A percentile compares a stretch with the other conserved stretches of the same genome.
These are phyloP conservation scores for Parauchenoglanis punctatus DNA, from an alignment of 2,797 vertebrate genomes.

Conservation along the genomic window DNA sequence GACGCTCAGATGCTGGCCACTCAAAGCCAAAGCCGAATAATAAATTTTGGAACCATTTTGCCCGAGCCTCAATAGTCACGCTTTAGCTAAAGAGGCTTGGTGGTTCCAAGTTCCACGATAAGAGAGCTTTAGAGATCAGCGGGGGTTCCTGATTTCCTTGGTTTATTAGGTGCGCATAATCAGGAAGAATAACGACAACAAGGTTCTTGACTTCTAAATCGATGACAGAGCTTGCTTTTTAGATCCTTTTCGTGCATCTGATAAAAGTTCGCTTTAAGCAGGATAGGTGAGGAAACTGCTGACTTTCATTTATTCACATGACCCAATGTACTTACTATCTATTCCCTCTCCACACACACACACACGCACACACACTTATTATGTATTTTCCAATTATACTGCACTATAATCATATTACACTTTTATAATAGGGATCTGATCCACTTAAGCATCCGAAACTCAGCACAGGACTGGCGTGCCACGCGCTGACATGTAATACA, in stretches of 20 bases:
- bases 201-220: neutral
- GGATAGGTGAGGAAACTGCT: neutral
- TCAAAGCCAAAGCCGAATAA: conserved; percentile 16
- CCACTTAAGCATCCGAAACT: conserved; percentile 58
- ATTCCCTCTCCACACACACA: conserved; percentile 36
- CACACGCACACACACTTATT: conserved; percentile 50
- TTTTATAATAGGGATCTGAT: conserved; percentile 63
- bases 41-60: conserved; percentile 17
- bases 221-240: neutral
- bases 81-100: conserved; percentile 14
- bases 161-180: neutral
- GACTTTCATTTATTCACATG: conserved; percentile 53
- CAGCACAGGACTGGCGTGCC: conserved; percentile 48
- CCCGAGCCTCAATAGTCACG: neutral
- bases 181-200: neutral
- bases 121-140: conserved; percentile 9
- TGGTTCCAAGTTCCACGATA: conserved; percentile 8
- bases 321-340: conserved; percentile 43
- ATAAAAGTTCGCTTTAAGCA: neutral
- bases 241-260: neutral
- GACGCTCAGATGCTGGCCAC: conserved; percentile 20
- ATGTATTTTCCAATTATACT: conserved; percentile 55
- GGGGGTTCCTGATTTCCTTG: neutral
- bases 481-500: conserved; percentile 52
- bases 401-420: conserved; percentile 62